Evolutionary conservation across 1,140 invertebrate genomes (phyloP), one percentile per base, ranked within the genome.

Genomic region (Drosophila athabasca): DNA sequence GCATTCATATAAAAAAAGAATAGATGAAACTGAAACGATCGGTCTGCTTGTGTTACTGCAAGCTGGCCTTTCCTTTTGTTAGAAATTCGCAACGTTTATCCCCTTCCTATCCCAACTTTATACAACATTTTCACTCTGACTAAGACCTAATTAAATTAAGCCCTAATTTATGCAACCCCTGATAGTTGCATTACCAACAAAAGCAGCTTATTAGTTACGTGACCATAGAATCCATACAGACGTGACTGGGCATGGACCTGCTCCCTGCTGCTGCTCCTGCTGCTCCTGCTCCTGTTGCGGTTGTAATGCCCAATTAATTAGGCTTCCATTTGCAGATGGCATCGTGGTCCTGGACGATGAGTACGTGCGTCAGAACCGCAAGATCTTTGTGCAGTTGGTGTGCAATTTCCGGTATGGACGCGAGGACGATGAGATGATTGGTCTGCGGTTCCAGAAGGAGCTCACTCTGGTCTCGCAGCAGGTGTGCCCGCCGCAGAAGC

Each of bases 341-440:
- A 97, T 99, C 19, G 94, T 99, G 6, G 93, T 99, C 0, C 92
- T 99, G 62, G 97, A 99, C 90, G 95, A 96, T 50, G 97, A 98
- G 62, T 99, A 99, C 92, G 93, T 98, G 39, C 95, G 95, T 58
- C 94, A 95, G 22, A 93, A 94, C 19, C 94, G 96, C 26, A 97
- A 97, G 92, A 94, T 99, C 17, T 99, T 96, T 93, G 98, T 97
- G 3, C 98, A 99, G 92, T 94, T 99, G 24, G 93, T 99, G 15
- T 98, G 98, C 92, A 98, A 97, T 43, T 99, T 99, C 92, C 95
- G 98, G 3, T 99, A 99, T 93, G 98, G 99, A 1, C 94, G 99
- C 31, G 98, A 99, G 92, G 98, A 99, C 91, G 96, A 99, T 90
- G 99, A 99, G 93, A 97, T 99, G 50, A 96, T 99, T 94, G 99